Evolutionary conservation across 2,113 vertebrate genomes (phyloP).

Genomic region (Fregetta grallaria): DNA sequence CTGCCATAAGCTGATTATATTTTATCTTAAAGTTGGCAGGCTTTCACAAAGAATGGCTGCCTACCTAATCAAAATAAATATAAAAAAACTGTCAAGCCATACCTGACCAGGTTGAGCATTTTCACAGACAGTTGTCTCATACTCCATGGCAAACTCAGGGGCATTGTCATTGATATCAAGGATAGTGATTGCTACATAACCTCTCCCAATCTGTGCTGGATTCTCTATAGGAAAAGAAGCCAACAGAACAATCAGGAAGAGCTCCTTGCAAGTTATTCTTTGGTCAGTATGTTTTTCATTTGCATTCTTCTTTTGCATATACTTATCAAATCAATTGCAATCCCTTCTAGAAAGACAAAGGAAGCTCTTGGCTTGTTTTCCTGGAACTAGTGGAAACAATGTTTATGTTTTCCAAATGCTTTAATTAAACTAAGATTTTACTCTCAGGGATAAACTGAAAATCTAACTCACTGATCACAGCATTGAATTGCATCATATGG

Average conservation of each 20-base stretch:
- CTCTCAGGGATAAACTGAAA: neutral
- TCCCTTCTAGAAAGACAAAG: neutral
- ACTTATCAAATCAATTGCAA: neutral
- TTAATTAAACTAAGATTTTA: neutral
- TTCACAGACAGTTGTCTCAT: constrained; percentile 92
- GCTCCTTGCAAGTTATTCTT: neutral
- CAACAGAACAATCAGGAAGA: neutral
- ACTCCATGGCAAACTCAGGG: constrained; percentile 92
- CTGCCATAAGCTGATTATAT: neutral
- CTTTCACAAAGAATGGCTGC: neutral
- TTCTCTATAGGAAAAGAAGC: constrained; percentile 79
- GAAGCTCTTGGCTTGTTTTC: neutral
- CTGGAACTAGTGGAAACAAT: neutral
- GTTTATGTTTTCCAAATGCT: neutral
- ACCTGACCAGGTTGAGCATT: constrained; percentile 89
- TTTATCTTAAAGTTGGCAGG: neutral
- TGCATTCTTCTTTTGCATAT: neutral
- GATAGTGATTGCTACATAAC: constrained; percentile 85
- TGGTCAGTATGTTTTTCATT: neutral
- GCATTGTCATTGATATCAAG: constrained; percentile 95
- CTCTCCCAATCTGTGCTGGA: constrained; percentile 89
- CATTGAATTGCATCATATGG: neutral
- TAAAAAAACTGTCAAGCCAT: neutral
- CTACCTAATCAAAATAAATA: neutral
- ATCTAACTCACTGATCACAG: neutral